Evolutionary conservation across 1,140 invertebrate species (phyloP).

Genomic region (Portunus trituberculatus): DNA sequence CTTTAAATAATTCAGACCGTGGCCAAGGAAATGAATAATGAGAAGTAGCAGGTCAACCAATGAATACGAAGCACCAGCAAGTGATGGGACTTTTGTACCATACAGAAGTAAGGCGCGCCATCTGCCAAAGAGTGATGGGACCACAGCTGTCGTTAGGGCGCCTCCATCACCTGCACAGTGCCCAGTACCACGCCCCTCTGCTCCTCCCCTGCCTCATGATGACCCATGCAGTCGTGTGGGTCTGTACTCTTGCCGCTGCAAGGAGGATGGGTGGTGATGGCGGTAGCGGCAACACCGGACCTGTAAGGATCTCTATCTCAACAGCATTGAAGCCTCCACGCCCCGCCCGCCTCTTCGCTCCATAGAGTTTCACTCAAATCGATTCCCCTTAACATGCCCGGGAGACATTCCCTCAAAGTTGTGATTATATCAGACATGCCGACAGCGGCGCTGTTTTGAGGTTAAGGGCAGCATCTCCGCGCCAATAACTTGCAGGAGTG

Average conservation of each 20-base stretch:
- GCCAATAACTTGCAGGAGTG: constrained; percentile 29
- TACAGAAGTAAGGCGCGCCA: background rate
- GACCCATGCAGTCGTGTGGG: background rate
- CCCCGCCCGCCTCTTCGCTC: background rate
- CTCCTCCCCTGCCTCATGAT: background rate
- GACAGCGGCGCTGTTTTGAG: constrained; percentile 24
- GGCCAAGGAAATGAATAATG: background rate
- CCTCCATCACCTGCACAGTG: background rate
- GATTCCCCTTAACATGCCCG: background rate
- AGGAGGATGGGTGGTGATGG: background rate
- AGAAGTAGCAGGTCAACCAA: too few species aligned
- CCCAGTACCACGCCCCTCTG: background rate
- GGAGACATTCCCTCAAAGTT: constrained; percentile 35
- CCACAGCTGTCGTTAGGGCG: constrained; percentile 8
- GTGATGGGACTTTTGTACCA: background rate
- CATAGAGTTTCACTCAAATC: constrained; percentile 1
- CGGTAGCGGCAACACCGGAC: background rate
- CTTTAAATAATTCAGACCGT: background rate
- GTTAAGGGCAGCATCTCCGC: background rate
- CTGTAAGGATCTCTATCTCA: background rate
- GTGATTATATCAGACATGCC: background rate
- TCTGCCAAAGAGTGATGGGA: background rate
- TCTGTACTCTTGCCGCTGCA: background rate
- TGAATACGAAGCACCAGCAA: background rate
- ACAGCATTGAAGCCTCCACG: background rate